Base-by-base conservation (phyloP, 2,113 vertebrate genomes). In the Pleuronectes platessa region DNA sequence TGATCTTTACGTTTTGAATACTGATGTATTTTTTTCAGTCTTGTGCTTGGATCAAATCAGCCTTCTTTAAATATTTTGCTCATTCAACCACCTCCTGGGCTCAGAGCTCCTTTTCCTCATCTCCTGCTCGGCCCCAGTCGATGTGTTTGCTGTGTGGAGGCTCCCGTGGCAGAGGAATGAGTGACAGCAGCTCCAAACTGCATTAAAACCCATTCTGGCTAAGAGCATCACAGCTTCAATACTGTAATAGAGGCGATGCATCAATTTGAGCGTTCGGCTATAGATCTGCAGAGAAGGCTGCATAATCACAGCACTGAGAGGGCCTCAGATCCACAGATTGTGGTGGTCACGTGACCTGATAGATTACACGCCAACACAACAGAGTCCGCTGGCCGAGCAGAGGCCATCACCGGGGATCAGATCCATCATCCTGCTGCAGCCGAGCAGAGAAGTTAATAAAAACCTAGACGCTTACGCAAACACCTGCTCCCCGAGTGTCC, bases 201-300 rank as follows among this genome's bases (percentile, higher is more conserved):
- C 62, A 79, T 79, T 79, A 65, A 76, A 81, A 69, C 15, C 53
- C 64, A 35, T 71, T 77, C 68, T 10, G 65, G 27, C 68, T 18
- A 18, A 35, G 61, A 79, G 72, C 78, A 10, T 37, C 47, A 5
- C 2, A 24, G 62, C 75, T 61, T 53, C 78, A 60, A 2, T 18
- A 9, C 56, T 1, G 53, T 73, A 74, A 82, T 71, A 11, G 83
- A 78, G 76, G 79, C 35, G 2, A 84, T 84, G 81, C 67, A 86
- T 88, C 81, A 86, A 8, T 60, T 49, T 49, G 17, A 76, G 68
- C 37, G 45, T 72, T 1, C 47, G 0, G 72, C 66, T 49, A 31
- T 62, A 64, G 54, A 74, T 65, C 65, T 71, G 71, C 72, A 71
- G 64, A 74, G 71, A 45, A 7, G 10, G 68, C 76, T 66, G 73